A percentile compares a stretch with the other conserved stretches of the same genome.
These are phyloP conservation scores for Poecilobothrus nobilitatus DNA, from an alignment of 2,888 invertebrate species.

Conservation along the genomic window DNA sequence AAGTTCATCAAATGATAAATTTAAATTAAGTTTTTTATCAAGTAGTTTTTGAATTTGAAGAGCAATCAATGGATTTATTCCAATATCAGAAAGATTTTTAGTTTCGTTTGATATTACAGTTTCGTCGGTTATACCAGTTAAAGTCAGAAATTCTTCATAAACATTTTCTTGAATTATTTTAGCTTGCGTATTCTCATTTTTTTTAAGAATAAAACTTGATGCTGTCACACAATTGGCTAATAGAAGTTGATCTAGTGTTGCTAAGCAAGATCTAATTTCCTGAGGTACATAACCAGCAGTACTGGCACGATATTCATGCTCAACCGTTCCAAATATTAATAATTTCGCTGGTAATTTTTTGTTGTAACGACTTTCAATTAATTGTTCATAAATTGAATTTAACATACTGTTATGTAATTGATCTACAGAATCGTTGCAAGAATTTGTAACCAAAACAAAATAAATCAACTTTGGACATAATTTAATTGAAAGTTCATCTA, in stretches of 20 bases:
- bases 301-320: background rate
- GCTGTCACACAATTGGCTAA: background rate
- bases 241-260: background rate
- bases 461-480: slow-evolving; percentile 53
- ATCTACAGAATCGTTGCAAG: slow-evolving; percentile 61
- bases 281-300: background rate
- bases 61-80: background rate
- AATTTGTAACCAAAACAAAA: slow-evolving; percentile 87
- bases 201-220: background rate
- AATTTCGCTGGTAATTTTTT: slow-evolving; percentile 71
- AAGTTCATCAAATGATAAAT: background rate
- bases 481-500: slow-evolving; percentile 59
- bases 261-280: background rate
- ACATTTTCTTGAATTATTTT: slow-evolving; percentile 13
- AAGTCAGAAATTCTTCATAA: slow-evolving; percentile 15
- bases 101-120: slow-evolving; percentile 20
- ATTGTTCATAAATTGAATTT: slow-evolving; percentile 82
- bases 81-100: background rate
- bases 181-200: slow-evolving; percentile 4
- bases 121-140: slow-evolving; percentile 14
- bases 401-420: slow-evolving; percentile 89
- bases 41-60: background rate
- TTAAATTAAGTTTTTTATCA: background rate
- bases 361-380: slow-evolving; percentile 63
- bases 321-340: slow-evolving; percentile 71